phyloP scores from a whole-genome alignment of 2,113 vertebrate species.

The Spheniscus mendiculus region DNA sequence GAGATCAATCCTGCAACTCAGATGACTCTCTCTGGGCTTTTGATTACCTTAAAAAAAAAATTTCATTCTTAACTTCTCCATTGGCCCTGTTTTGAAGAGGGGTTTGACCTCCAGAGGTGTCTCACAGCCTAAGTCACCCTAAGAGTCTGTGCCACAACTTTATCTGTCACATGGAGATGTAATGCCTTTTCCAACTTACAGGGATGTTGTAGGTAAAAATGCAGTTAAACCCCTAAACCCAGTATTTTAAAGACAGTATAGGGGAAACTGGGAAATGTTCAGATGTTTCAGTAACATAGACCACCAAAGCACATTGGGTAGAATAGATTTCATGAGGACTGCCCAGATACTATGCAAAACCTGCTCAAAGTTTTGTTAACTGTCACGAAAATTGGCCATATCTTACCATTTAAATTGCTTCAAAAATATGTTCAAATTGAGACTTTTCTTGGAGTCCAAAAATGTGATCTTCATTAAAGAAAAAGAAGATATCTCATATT shows the following conservation, averaged over 20 bases:
- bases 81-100: not conserved
- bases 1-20: not conserved
- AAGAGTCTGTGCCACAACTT: not conserved
- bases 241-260: not conserved
- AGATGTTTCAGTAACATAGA: not conserved
- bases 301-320: not conserved
- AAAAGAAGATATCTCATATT: constrained; percentile 53
- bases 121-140: not conserved
- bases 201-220: not conserved
- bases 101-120: not conserved
- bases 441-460: constrained; percentile 94
- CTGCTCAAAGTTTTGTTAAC: constrained; percentile 17
- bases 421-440: constrained; percentile 98
- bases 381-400: not conserved
- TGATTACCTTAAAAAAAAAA: not conserved
- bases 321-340: not conserved
- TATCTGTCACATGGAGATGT: not conserved
- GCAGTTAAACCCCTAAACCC: not conserved
- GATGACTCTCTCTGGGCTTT: not conserved
- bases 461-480: constrained; percentile 88
- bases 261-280: not conserved
- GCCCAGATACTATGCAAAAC: not conserved
- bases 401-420: constrained; percentile 97
- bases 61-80: not conserved
- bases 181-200: not conserved